phyloP scores from a whole-genome alignment of 2,797 vertebrate genomes.

The Simalia tracyae region DNA sequence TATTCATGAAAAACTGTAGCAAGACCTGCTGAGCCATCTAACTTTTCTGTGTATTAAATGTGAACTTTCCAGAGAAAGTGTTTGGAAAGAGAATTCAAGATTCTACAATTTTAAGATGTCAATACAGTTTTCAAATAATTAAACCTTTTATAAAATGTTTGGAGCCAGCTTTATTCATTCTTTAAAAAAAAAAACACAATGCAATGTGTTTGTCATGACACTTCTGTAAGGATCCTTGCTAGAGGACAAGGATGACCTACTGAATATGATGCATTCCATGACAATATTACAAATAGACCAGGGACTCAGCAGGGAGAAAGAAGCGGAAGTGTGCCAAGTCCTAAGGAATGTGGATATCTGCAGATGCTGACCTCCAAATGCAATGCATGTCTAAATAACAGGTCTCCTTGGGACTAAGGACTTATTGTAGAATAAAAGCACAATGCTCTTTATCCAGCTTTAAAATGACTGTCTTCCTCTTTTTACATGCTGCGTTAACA shows the following conservation, averaged over 20 bases:
- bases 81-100: background rate
- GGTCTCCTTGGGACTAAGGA: background rate
- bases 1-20: background rate
- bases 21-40: background rate
- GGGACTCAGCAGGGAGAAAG: background rate
- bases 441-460: background rate
- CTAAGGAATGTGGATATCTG: background rate
- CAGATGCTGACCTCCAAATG: background rate
- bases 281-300: background rate
- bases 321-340: background rate
- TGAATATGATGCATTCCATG: background rate
- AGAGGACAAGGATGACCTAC: background rate
- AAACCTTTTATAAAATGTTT: background rate
- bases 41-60: background rate
- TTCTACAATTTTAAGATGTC: background rate
- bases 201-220: background rate
- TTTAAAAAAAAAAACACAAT: background rate
- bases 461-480: background rate
- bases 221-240: background rate
- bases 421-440: background rate
- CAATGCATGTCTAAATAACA: background rate
- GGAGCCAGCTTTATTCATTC: background rate
- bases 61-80: background rate
- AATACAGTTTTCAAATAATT: background rate
- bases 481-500: background rate